Conservation (phyloP, 2,888 invertebrate genomes). For the Heliconius charithonia region DNA sequence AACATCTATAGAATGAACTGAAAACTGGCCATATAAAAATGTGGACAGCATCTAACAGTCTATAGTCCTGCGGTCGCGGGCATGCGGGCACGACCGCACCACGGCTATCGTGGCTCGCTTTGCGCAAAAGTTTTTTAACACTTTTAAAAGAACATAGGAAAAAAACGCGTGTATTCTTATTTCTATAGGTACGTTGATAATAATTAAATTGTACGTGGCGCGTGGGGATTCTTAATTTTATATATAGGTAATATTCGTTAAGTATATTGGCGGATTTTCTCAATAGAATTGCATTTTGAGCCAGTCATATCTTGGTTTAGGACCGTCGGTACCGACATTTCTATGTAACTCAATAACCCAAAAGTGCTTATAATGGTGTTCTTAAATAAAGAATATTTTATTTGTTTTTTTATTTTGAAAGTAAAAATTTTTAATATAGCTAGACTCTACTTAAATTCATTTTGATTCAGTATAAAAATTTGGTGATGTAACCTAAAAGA, state of each 20-base stretch:
- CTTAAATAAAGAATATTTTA: neutral
- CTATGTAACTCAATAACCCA: neutral
- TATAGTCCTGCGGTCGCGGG: slow-evolving; percentile 32
- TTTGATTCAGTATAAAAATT: neutral
- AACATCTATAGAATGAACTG: neutral
- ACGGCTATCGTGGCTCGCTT: slow-evolving; percentile 17
- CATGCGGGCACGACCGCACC: slow-evolving; percentile 39
- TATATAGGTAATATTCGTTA: neutral
- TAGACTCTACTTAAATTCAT: neutral
- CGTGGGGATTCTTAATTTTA: neutral
- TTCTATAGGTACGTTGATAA: neutral
- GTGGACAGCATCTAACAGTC: slow-evolving; percentile 2
- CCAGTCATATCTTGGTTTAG: too few relatives aligned
- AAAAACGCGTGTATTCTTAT: neutral
- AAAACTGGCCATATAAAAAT: neutral
- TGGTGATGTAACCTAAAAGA: neutral
- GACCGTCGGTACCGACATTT: neutral
- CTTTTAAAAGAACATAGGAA: neutral
- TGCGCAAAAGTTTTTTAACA: slow-evolving; percentile 15
- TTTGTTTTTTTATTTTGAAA: neutral
- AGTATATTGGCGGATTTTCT: neutral
- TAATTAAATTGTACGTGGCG: neutral
- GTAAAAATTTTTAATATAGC: neutral
- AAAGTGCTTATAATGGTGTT: neutral
- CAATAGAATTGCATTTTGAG: neutral